Evolutionary conservation across 2,888 invertebrate species (phyloP).

Genomic region (Pantelozetes paolii): DNA sequence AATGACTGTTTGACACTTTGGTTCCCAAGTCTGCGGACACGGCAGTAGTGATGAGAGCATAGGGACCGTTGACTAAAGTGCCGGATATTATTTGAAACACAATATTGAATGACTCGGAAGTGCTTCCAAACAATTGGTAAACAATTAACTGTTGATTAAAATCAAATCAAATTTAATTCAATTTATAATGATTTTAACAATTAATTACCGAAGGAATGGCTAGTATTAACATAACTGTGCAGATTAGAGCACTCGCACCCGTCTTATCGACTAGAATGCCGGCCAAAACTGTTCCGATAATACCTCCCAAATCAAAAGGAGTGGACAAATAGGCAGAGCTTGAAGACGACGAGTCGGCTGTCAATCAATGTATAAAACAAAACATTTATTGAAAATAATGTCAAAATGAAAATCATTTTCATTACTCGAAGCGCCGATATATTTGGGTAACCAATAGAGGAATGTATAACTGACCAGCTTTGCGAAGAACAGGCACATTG

Average conservation of each 20-base stretch:
- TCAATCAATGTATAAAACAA: slow-evolving; percentile 6
- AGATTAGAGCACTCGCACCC: slow-evolving; percentile 79
- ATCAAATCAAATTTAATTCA: slow-evolving; percentile 34
- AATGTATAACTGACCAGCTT: slow-evolving; percentile 96
- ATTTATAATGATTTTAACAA: not conserved
- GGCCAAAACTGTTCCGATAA: slow-evolving; percentile 79
- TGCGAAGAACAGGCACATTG: slow-evolving; percentile 86
- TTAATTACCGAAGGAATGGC: slow-evolving; percentile 73
- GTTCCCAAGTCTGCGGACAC: slow-evolving; percentile 89
- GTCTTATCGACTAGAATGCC: slow-evolving; percentile 76
- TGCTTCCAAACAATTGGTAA: slow-evolving; percentile 46
- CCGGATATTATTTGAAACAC: slow-evolving; percentile 46
- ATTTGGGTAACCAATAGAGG: slow-evolving; percentile 89
- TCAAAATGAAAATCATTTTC: slow-evolving; percentile 40
- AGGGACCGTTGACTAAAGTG: slow-evolving; percentile 81
- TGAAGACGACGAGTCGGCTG: slow-evolving; percentile 62
- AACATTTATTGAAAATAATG: slow-evolving; percentile 12
- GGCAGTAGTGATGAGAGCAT: slow-evolving; percentile 91
- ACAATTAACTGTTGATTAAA: slow-evolving; percentile 45
- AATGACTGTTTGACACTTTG: slow-evolving; percentile 77
- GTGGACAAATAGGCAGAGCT: slow-evolving; percentile 54
- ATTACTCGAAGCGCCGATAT: slow-evolving; percentile 79
- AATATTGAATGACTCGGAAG: slow-evolving; percentile 41
- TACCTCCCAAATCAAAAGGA: slow-evolving; percentile 69
- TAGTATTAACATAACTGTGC: slow-evolving; percentile 70